Evolutionary conservation across 64 coral and sea anemone species (phyloP), one percentile per base, ranked within the genome.

Genomic region (Hydrozoanthus tunicans): DNA sequence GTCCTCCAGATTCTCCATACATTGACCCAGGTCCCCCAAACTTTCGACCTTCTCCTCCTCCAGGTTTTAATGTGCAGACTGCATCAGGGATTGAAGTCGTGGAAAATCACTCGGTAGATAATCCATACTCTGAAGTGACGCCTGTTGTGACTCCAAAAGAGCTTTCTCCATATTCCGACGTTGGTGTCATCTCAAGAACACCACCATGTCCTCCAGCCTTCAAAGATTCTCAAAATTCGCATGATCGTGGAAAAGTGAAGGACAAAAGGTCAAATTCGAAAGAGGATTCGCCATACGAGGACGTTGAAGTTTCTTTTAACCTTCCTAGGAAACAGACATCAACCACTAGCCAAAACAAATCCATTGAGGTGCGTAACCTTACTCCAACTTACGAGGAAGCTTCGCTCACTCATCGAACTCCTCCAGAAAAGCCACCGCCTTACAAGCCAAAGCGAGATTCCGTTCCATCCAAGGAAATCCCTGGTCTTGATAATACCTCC

Each of bases 1-100:
- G 68, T 88, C 9, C 84, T 56, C 84, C 84, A 27, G 84, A 88
- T 54, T 88, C 84, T 32, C 83, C 83, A 70, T 86, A 86, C 23
- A 59, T 58, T 57, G 84, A 88, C 11, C 84, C 70, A 51, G 84
- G 84, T 43, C 84, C 84, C 23, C 84, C 84, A 56, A 59, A 58
- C 53, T 88, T 88, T 25, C 55, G 70, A 61, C 84, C 84, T 59
- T 67, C 84, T 7, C 53, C 69, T 61, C 84, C 84, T 27, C 83
- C 83, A 72, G 56, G 68, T 6, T 56, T 60, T 56, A 88, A 9
- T 88, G 23, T 26, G 56, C 9, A 88, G 54, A 88, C 56, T 23
- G 17, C 1, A 59, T 25, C 84, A 7, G 14, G 67, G 3, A 9
- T 9, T 59, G 12, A 6, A 74, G 9, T 8, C 25, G 10, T 17